Conservation (phyloP, 2,113 vertebrate genomes). For the Suncus etruscus region DNA sequence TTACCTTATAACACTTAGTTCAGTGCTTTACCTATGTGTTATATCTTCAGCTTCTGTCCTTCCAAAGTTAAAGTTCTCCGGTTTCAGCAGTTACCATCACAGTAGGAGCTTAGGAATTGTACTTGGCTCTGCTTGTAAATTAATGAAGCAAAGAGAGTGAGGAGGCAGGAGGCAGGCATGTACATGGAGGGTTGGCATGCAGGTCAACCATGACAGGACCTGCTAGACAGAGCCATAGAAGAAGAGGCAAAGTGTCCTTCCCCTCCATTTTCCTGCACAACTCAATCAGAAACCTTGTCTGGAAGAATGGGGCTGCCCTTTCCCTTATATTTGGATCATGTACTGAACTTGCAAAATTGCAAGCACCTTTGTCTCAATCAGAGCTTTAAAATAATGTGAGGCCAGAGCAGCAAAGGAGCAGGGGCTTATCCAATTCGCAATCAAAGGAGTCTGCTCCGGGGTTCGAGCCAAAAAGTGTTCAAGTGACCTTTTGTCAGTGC, state of each 20-base stretch:
- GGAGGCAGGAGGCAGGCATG: neutral
- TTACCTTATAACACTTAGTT: too few species aligned
- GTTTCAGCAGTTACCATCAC: neutral
- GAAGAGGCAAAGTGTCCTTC: neutral
- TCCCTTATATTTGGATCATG: neutral
- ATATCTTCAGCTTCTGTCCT: too few species aligned
- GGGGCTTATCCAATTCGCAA: constrained; percentile 33
- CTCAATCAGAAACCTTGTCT: too few species aligned
- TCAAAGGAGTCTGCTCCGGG: neutral
- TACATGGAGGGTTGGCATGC: too few species aligned
- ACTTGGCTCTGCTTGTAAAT: neutral
- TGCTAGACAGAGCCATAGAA: neutral
- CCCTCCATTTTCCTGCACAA: neutral
- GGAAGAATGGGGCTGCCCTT: neutral
- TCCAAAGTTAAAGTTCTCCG: neutral
- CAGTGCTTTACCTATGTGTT: too few species aligned
- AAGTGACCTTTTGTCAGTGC: constrained; percentile 18
- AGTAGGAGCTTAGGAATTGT: neutral
- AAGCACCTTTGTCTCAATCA: neutral
- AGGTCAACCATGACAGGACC: neutral
- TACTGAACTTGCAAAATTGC: neutral
- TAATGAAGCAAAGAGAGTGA: neutral
- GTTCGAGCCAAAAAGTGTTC: constrained; percentile 34
- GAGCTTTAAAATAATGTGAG: neutral
- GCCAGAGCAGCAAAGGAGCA: neutral